Evolutionary conservation across 2,888 invertebrate species (phyloP).

Genomic region (Eupeodes luniger): DNA sequence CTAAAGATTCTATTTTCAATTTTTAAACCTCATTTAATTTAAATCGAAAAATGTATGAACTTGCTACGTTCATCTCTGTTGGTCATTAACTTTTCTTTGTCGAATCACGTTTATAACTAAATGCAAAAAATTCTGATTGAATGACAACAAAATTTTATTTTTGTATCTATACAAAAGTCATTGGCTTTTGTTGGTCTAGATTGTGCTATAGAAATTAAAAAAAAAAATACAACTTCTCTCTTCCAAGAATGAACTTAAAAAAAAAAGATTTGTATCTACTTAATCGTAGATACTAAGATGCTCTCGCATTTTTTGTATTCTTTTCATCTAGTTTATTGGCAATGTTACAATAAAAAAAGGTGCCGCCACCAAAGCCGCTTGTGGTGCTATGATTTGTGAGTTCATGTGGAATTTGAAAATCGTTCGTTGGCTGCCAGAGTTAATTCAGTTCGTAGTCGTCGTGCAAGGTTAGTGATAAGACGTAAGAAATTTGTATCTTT

Average conservation of each 20-base stretch:
- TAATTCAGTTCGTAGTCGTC: slow-evolving; percentile 49
- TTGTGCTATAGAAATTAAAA: slow-evolving; percentile 30
- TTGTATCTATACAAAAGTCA: slow-evolving; percentile 20
- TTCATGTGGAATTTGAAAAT: slow-evolving; percentile 40
- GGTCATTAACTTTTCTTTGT: background rate
- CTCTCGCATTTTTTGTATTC: slow-evolving; percentile 6
- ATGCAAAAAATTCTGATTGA: slow-evolving; percentile 42
- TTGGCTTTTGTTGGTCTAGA: slow-evolving; percentile 54
- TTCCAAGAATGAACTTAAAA: slow-evolving; percentile 38
- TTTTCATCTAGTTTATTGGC: slow-evolving; percentile 22
- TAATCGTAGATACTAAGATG: slow-evolving; percentile 4
- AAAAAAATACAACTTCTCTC: slow-evolving; percentile 21
- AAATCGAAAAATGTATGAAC: slow-evolving; percentile 7
- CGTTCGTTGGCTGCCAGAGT: background rate
- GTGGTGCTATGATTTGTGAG: slow-evolving; percentile 14
- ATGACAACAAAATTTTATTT: slow-evolving; percentile 29
- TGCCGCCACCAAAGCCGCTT: slow-evolving; percentile 23
- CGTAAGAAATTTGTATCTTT: background rate
- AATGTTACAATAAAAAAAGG: slow-evolving; percentile 23
- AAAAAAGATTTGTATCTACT: slow-evolving; percentile 23
- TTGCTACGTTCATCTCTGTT: background rate
- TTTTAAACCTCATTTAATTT: background rate
- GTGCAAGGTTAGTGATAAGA: slow-evolving; percentile 40
- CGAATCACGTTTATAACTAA: slow-evolving; percentile 37
- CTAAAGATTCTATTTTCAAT: background rate